Evolutionary conservation across 2,888 invertebrate species (phyloP), one percentile per base, ranked within the genome.

Genomic region (Lycia hirtaria): DNA sequence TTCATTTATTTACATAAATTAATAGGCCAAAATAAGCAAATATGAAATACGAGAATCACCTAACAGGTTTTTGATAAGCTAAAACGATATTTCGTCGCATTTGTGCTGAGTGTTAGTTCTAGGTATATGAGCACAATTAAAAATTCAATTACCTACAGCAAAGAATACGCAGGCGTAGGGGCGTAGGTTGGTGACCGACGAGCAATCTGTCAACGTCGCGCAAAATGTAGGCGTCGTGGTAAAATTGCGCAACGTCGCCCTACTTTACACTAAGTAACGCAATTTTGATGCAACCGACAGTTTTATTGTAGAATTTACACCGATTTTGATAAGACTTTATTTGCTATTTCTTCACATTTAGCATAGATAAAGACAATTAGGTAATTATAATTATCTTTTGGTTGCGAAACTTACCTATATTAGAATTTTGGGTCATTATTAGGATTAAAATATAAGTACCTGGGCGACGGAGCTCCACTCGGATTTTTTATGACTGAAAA

Each of bases 181-280:
- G 65, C 62, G 59, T 65, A 71, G 78, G 78, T 78, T 71, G 77
- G 69, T 76, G 82, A 76, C 83, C 83, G 69, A 33, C 19, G 45
- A 63, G 67, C 69, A 69, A 83, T 84, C 78, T 66, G 80, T 79
- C 77, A 77, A 80, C 78, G 78, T 80, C 74, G 67, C 68, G 53
- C 64, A 45, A 64, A 73, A 73, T 70, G 60, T 65, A 59, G 63
- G 70, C 75, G 73, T 80, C 74, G 69, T 63, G 68, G 73, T 73
- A 75, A 75, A 69, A 69, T 85, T 82, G 76, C 78, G 79, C 78
- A 85, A 78, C 60, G 38, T 58, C 57, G 75, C 65, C 81, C 81
- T 72, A 74, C 64, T 83, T 83, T 75, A 76, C 64, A 56, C 54
- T 59, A 60, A 68, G 62, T 72, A 74, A 74, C 67, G 35, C 12